Percentiles rank a stretch among this genome's conserved stretches.
These are phyloP conservation scores for Macrobrachium nipponense DNA, from an alignment of 1,140 invertebrate species.

Conservation along the genomic window DNA sequence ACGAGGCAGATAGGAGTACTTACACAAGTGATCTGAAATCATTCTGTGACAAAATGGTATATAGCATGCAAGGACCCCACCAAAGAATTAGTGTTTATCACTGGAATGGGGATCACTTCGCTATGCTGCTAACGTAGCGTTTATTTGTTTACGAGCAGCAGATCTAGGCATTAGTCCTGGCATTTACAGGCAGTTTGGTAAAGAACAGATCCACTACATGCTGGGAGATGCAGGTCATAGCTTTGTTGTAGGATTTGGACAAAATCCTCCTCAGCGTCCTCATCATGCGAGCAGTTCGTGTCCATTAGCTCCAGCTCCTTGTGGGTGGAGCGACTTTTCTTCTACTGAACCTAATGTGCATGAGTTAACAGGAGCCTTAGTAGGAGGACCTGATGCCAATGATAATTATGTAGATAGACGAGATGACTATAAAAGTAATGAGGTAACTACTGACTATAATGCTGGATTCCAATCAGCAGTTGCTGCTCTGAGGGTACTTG, in stretches of 20 bases:
- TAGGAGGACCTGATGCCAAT: conserved; percentile 68
- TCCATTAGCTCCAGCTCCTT: too few species aligned
- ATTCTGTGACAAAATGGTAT: conserved; percentile 55
- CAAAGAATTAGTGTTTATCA: conserved; percentile 39
- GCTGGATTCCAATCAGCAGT: conserved; percentile 67
- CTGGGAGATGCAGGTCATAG: conserved; percentile 75
- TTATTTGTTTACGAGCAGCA: conserved; percentile 67
- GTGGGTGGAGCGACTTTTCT: too few species aligned
- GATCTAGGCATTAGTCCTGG: conserved; percentile 67
- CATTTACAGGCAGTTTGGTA: conserved; percentile 72
- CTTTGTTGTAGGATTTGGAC: conserved; percentile 76
- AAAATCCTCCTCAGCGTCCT: conserved; percentile 66
- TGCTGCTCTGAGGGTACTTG: not conserved
- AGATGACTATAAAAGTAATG: conserved; percentile 68
- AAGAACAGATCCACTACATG: conserved; percentile 76
- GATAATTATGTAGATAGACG: conserved; percentile 68
- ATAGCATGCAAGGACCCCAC: conserved; percentile 1
- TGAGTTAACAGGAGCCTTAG: conserved; percentile 68
- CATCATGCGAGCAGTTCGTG: too few species aligned
- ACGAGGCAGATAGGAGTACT: not conserved
- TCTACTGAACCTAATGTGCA: conserved; percentile 46
- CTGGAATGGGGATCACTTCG: conserved; percentile 36
- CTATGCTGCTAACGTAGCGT: conserved; percentile 44
- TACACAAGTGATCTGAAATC: not conserved
- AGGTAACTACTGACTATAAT: conserved; percentile 70